Percentiles rank a stretch among this genome's conserved stretches.
Conservation (phyloP, 1,140 invertebrate genomes). For the Pseudomyrmex dendroicus region DNA sequence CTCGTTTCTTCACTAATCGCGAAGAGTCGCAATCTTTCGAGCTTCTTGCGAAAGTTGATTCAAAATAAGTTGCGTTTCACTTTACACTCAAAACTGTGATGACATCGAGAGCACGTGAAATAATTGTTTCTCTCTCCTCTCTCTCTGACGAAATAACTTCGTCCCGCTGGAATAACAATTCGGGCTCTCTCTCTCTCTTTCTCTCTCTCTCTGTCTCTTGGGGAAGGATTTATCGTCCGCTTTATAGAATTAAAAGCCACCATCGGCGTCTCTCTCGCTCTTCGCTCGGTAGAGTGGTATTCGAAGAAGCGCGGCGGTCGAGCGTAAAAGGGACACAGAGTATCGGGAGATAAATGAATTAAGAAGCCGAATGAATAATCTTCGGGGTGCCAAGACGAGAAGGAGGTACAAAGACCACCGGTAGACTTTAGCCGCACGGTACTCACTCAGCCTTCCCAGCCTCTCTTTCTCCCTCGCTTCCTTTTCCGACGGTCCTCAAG, state of each 20-base stretch:
- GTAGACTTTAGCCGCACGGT: conserved; percentile 65
- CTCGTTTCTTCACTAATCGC: not conserved
- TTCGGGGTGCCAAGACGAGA: conserved; percentile 37
- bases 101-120: conserved; percentile 19
- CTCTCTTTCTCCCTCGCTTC: too few relatives aligned
- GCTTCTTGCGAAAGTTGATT: not conserved
- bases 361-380: conserved; percentile 71
- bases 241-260: conserved; percentile 50
- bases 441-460: conserved; percentile 19
- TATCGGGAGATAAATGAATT: conserved; percentile 72
- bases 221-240: conserved; percentile 27
- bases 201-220: not conserved
- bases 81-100: not conserved
- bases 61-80: not conserved
- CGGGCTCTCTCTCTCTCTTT: not conserved
- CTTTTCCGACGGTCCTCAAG: conserved; percentile 2
- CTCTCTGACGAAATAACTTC: conserved; percentile 23
- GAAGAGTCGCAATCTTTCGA: conserved; percentile 1
- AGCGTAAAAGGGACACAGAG: conserved; percentile 30
- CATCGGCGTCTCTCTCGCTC: not conserved
- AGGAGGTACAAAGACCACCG: conserved; percentile 51
- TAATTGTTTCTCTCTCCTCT: conserved; percentile 14
- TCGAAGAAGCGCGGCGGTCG: conserved; percentile 27
- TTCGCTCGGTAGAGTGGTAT: not conserved
- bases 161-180: conserved; percentile 54